Evolutionary conservation across 2,797 vertebrate genomes (phyloP).

Genomic region (Macropus fuliginosus): DNA sequence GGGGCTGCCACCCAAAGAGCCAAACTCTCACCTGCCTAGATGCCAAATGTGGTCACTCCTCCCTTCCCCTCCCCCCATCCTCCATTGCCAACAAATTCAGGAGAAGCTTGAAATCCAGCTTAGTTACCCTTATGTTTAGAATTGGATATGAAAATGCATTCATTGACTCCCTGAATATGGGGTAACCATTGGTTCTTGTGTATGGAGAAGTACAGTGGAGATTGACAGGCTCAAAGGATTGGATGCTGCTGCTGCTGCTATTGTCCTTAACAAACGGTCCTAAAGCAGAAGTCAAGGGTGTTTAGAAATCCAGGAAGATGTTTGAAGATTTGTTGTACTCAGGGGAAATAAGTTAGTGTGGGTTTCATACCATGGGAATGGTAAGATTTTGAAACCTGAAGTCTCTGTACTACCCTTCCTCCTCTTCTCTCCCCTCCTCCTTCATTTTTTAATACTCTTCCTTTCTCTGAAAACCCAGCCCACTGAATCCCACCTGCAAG

Average conservation of each 20-base stretch:
- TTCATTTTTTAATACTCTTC: constrained; percentile 65
- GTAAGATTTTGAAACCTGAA: constrained; percentile 28
- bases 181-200: background rate
- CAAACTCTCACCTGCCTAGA: background rate
- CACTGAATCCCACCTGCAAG: constrained; percentile 71
- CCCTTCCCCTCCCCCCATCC: background rate
- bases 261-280: background rate
- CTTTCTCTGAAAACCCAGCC: constrained; percentile 62
- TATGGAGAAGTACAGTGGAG: constrained; percentile 42
- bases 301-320: background rate
- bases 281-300: background rate
- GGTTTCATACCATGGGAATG: background rate
- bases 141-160: background rate
- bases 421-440: background rate
- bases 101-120: background rate
- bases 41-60: background rate
- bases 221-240: background rate
- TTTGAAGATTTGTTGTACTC: background rate
- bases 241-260: background rate
- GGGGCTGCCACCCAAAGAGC: background rate
- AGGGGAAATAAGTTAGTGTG: constrained; percentile 43
- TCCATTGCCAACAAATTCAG: background rate
- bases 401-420: background rate
- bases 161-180: background rate
- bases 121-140: constrained; percentile 50